Base-by-base conservation (phyloP, 1,140 invertebrate species). In the Notospermus geniculatus region DNA sequence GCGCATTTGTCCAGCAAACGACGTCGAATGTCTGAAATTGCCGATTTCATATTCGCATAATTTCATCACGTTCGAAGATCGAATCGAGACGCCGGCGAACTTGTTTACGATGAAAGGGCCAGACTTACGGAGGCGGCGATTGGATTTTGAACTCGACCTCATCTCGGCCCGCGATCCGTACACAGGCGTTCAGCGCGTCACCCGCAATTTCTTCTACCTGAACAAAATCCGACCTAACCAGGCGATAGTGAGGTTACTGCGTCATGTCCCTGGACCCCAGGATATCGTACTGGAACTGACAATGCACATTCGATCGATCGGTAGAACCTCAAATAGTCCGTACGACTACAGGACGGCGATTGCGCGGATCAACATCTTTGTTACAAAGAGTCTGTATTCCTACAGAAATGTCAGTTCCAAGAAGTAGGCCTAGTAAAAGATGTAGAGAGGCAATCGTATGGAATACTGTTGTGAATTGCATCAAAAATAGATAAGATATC, bases 31-130 rank as follows among this genome's bases (percentile, higher is more conserved):
- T 68, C 82, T 89, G 11, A 86, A 86, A 7, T 86, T 87, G 69
- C 92, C 93, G 0, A 86, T 91, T 19, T 89, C 90, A 55, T 90
- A 90, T 72, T 93, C 91, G 4, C 94, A 89, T 83, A 95, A 95
- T 80, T 97, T 91, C 78, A 89, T 97, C 63, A 91, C 91, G 0
- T 89, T 97, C 67, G 88, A 91, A 0, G 90, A 91, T 54, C 91
- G 92, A 76, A 80, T 94, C 19, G 87, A 87, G 27, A 85, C 95
- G 7, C 87, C 91, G 0, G 72, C 82, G 1, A 88, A 91, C 57
- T 80, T 97, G 1, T 96, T 95, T 78, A 93, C 90, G 11, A 93
- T 97, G 87, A 85, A 89, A 59, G 81, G 91, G 0, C 90, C 91
- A 0, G 80, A 86, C 19, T 87, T 88, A 81, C 73, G 83, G 83